A percentile compares a stretch with the other conserved stretches of the same genome.
phyloP scores from a whole-genome alignment of 2,797 vertebrate species.

The Threskiornis aethiopicus region DNA sequence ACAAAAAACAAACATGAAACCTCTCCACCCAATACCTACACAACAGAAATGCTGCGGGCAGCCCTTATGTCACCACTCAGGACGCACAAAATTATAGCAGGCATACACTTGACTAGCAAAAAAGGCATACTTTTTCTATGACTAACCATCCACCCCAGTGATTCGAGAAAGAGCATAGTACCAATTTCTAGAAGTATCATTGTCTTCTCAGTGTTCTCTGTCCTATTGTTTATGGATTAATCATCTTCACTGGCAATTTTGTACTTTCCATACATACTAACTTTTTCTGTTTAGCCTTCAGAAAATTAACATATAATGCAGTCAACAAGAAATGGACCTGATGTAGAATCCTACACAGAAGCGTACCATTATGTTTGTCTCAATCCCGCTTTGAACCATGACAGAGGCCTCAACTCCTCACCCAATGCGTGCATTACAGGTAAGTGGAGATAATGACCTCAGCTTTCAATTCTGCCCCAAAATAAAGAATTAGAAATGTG shows the following conservation, averaged over 20 bases:
- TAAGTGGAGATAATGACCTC: background rate
- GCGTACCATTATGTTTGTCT: background rate
- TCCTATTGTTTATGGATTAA: background rate
- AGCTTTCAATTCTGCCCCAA: background rate
- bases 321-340: background rate
- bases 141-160: background rate
- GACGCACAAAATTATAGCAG: background rate
- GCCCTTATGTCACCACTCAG: background rate
- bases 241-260: background rate
- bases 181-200: background rate
- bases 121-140: background rate
- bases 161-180: background rate
- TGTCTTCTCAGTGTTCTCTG: background rate
- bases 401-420: background rate
- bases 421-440: background rate
- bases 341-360: background rate
- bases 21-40: background rate
- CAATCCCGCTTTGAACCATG: background rate
- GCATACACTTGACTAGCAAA: background rate
- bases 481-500: background rate
- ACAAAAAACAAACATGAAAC: background rate
- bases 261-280: background rate
- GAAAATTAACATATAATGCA: background rate
- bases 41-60: background rate
- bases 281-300: background rate